Evolutionary conservation across 1,140 invertebrate genomes (phyloP), one percentile per base, ranked within the genome.

Genomic region (Telenomus remus): DNA sequence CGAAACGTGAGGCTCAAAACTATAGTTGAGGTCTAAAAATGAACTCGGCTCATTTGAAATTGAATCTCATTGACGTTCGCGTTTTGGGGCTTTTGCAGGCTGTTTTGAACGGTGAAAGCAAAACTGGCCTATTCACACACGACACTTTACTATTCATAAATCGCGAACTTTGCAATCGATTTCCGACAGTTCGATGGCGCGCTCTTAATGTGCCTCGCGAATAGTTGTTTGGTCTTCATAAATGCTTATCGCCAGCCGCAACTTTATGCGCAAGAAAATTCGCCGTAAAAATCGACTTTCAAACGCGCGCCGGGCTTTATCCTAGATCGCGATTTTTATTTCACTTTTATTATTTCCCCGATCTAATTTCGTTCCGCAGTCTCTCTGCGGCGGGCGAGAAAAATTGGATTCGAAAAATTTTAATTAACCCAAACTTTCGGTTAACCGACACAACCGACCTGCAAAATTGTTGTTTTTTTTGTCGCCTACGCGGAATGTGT

Each of bases 121-220:
- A 61, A 63, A 51, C 53, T 37, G 11, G 8, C 50, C 63, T 71
- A 47, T 63, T 55, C 57, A 50, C 8, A 50, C 8, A 8, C 59
- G 53, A 63, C 54, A 42, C 43, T 63, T 71, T 56, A 63, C 59
- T 70, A 56, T 61, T 70, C 66, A 70, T 63, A 70, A 70, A 70
- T 56, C 50, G 59, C 42, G 19, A 55, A 56, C 51, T 70, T 56
- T 15, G 6, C 39, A 61, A 70, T 70, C 66, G 66, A 8, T 60
- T 70, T 48, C 49, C 33, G 35, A 48, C 49, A 9, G 16, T 53
- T 70, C 37, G 51, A 46, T 61, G 55, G 39, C 27, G 15, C 42
- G 19, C 19, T 27, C 50, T 33, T 43, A 53, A 53, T 57, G 54
- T 44, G 19, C 1, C 37, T 10, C 9, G 42, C 5, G 8, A 44